Conservation (phyloP, 2,113 vertebrate species). For the Pteropus alecto region DNA sequence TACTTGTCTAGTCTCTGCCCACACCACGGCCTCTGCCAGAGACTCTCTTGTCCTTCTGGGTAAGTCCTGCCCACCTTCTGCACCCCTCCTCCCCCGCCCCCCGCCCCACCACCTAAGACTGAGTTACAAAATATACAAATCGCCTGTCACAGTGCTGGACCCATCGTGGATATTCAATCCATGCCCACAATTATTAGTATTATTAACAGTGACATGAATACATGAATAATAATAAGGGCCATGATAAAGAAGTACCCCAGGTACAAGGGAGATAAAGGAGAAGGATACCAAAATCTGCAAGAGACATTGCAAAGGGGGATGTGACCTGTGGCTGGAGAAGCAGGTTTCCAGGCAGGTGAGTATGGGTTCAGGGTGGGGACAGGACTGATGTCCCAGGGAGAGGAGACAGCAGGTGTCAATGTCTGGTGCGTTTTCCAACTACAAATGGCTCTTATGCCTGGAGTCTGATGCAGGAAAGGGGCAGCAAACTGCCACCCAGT, state of each 20-base stretch:
- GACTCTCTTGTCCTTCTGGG: background rate
- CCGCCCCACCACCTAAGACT: too few relatives aligned
- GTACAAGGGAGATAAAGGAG: background rate
- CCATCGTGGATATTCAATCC: too few relatives aligned
- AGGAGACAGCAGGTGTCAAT: accelerated
- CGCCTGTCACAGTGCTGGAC: background rate
- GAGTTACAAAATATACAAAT: background rate
- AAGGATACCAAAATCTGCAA: background rate
- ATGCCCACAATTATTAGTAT: background rate
- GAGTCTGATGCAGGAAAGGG: background rate
- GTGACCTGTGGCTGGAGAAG: background rate
- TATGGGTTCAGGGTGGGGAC: accelerated
- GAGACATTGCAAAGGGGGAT: background rate
- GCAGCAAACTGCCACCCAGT: accelerated
- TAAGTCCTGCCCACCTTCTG: background rate
- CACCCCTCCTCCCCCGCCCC: background rate
- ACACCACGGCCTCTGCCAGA: background rate
- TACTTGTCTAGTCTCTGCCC: background rate
- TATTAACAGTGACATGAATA: background rate
- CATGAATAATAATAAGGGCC: background rate
- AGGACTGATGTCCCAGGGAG: background rate
- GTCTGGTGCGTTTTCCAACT: accelerated
- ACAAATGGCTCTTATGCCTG: background rate
- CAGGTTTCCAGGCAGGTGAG: background rate
- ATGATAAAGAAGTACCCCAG: too few relatives aligned